Conservation (phyloP, 2,888 invertebrate genomes). For the Spodoptera exigua region DNA sequence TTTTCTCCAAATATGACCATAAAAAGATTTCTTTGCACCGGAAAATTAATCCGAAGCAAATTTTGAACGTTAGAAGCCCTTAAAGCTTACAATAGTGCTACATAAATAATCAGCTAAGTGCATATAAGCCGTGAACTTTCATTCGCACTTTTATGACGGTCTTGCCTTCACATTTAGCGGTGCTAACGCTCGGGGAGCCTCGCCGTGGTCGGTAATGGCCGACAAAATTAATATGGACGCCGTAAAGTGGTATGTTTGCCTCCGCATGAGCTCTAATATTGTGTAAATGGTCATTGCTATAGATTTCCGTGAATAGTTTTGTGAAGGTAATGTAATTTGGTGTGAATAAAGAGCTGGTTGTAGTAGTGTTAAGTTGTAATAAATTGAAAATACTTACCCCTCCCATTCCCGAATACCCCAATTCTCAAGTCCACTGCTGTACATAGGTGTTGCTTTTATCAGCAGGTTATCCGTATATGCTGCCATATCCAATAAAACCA, state of each 20-base stretch:
- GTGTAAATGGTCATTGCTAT: conserved; percentile 3
- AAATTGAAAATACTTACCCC: too few relatives aligned
- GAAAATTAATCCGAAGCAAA: not conserved
- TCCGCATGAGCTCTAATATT: not conserved
- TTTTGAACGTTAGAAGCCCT: too few relatives aligned
- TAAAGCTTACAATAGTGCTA: not conserved
- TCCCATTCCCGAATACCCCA: too few relatives aligned
- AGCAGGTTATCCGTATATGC: too few relatives aligned
- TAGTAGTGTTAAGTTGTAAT: too few relatives aligned
- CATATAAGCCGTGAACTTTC: conserved; percentile 21
- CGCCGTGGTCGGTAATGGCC: conserved; percentile 25
- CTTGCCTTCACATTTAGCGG: conserved; percentile 28
- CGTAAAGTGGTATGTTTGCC: conserved; percentile 11
- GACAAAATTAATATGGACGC: conserved; percentile 31
- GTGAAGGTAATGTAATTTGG: not conserved
- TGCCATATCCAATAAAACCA: too few relatives aligned
- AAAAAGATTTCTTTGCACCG: conserved; percentile 1
- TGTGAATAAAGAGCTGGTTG: too few relatives aligned
- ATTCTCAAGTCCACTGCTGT: too few relatives aligned
- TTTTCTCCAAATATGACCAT: not conserved
- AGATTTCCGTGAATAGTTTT: not conserved
- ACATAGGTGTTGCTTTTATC: too few relatives aligned
- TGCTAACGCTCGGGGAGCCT: conserved; percentile 21
- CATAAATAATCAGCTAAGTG: conserved; percentile 40
- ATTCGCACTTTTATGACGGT: conserved; percentile 27